Evolutionary conservation across 2,113 vertebrate genomes (phyloP).

Genomic region (Rhagologus leucostigma): DNA sequence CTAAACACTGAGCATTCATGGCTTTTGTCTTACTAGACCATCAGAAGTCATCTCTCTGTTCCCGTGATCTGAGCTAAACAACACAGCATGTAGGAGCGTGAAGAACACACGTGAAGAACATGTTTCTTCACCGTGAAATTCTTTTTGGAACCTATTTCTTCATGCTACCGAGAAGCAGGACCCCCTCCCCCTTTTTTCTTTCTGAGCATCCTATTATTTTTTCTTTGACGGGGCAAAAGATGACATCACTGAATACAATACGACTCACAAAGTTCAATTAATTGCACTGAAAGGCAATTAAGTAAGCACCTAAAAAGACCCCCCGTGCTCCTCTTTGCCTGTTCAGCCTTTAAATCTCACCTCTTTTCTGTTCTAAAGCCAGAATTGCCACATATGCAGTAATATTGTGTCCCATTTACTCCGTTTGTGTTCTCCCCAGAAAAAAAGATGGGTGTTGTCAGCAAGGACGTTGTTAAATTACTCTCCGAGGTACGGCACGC

Average conservation of each 20-base stretch:
- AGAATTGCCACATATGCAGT: background rate
- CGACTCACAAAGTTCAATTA: constrained; percentile 38
- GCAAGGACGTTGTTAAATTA: background rate
- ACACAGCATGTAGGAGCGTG: background rate
- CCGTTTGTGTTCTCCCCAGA: background rate
- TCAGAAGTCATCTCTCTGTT: background rate
- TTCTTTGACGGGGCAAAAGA: background rate
- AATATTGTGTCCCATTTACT: background rate
- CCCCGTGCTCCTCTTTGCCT: background rate
- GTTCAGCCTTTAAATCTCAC: background rate
- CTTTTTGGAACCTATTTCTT: background rate
- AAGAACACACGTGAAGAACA: no score
- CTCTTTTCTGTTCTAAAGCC: background rate
- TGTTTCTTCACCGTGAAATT: background rate
- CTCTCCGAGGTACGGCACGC: background rate
- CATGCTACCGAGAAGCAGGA: background rate
- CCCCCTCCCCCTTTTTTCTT: background rate
- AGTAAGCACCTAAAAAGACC: background rate
- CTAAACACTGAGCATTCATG: background rate
- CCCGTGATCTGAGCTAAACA: background rate
- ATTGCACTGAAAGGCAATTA: background rate
- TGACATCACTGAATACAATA: background rate
- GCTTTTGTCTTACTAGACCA: constrained; percentile 19
- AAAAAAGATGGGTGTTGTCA: constrained; percentile 4
- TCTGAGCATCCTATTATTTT: background rate